A percentile compares a stretch with the other conserved stretches of the same genome.
These are phyloP conservation scores for Xestia ashworthii DNA, from an alignment of 2,888 invertebrate species.

Conservation along the genomic window DNA sequence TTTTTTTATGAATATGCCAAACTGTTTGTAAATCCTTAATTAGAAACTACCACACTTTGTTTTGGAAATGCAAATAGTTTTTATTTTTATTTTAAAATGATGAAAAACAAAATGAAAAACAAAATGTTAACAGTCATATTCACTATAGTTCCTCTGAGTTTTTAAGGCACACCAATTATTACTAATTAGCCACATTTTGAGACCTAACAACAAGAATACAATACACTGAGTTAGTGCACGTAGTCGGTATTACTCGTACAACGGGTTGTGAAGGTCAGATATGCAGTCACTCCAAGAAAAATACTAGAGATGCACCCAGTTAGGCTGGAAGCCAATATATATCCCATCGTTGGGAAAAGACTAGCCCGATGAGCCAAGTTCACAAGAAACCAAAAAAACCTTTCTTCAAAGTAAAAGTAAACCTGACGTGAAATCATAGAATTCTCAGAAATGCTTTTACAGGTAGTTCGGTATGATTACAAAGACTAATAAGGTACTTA, in stretches of 20 bases:
- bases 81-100: slow-evolving; percentile 7
- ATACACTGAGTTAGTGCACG: not conserved
- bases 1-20: slow-evolving; percentile 38
- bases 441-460: not conserved
- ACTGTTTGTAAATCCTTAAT: slow-evolving; percentile 30
- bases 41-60: slow-evolving; percentile 4
- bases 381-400: not conserved
- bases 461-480: not conserved
- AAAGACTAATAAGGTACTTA: not conserved
- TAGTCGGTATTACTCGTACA: not conserved
- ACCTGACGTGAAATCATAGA: not conserved
- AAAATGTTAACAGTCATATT: not conserved
- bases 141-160: not conserved
- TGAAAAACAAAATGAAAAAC: not conserved
- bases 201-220: not conserved
- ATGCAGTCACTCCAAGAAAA: not conserved
- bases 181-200: not conserved
- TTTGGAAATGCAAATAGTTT: slow-evolving; percentile 4
- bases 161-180: not conserved
- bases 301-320: not conserved
- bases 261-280: not conserved
- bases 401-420: not conserved
- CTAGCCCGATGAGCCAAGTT: not conserved
- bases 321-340: not conserved
- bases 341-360: not conserved